Evolutionary conservation across 2,888 invertebrate genomes (phyloP).

Genomic region (Nebria brevicollis): DNA sequence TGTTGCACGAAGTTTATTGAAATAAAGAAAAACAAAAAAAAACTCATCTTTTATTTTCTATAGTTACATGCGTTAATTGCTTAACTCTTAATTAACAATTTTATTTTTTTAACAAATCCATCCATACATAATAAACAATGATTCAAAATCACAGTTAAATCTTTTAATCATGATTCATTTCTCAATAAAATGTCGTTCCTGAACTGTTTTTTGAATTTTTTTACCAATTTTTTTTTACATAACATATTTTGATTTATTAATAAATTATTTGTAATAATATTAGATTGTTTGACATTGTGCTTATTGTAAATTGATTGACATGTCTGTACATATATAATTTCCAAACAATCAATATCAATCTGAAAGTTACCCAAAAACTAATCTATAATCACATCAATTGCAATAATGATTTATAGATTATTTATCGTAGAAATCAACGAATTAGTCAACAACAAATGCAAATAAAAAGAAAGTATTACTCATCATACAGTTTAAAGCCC

Average conservation of each 20-base stretch:
- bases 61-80: no score
- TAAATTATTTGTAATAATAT: not conserved
- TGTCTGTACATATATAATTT: not conserved
- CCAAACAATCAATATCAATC: not conserved
- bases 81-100: no score
- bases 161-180: no score
- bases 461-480: not conserved
- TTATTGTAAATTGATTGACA: conserved; percentile 1
- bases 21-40: not conserved
- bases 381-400: conserved; percentile 23
- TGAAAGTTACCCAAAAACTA: not conserved
- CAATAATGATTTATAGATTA: conserved; percentile 3
- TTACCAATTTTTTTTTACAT: no score
- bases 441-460: not conserved
- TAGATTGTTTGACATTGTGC: not conserved
- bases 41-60: no score
- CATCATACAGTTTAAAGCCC: not conserved
- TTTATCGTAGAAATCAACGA: not conserved
- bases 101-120: no score
- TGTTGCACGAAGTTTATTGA: not conserved
- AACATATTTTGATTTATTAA: not conserved
- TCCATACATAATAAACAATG: no score
- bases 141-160: no score
- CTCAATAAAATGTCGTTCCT: no score
- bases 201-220: no score